phyloP scores from a whole-genome alignment of 2,888 invertebrate species.

The Phytoseiulus persimilis region DNA sequence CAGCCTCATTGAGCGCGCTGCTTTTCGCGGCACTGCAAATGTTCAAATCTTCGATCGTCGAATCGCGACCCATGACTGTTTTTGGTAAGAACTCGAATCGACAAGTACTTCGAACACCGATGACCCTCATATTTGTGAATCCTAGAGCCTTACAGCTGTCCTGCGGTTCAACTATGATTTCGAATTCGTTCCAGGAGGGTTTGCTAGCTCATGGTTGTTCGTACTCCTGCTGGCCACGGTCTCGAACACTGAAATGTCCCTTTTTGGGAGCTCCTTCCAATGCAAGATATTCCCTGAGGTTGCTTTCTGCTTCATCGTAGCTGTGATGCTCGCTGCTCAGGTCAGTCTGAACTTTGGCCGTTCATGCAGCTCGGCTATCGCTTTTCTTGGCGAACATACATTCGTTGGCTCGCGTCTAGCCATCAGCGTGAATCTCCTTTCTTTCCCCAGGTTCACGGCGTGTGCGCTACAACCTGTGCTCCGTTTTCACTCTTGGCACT shows the following conservation, averaged over 20 bases:
- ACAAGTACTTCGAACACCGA: no score
- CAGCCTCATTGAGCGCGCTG: neutral
- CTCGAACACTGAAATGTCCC: constrained; percentile 9
- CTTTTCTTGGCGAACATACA: no score
- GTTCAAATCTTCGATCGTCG: constrained; percentile 15
- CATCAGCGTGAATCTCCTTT: neutral
- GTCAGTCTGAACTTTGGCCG: neutral
- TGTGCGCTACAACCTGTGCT: constrained; percentile 32
- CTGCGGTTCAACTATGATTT: neutral
- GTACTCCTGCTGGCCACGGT: constrained; percentile 15
- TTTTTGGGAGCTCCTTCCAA: constrained; percentile 12
- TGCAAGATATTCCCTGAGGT: constrained; percentile 27
- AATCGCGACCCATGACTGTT: constrained; percentile 7
- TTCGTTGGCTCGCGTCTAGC: no score
- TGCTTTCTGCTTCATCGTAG: neutral
- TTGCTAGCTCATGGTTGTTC: constrained; percentile 21
- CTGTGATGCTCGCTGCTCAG: neutral
- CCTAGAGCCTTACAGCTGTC: no score
- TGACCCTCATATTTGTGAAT: neutral
- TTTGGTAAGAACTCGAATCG: neutral
- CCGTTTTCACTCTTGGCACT: constrained; percentile 15
- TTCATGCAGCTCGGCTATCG: neutral
- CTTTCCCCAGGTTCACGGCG: neutral
- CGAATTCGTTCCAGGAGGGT: neutral
- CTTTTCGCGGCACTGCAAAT: constrained; percentile 19